Conservation (phyloP, 2,797 vertebrate genomes). For the Acanthornis magna region DNA sequence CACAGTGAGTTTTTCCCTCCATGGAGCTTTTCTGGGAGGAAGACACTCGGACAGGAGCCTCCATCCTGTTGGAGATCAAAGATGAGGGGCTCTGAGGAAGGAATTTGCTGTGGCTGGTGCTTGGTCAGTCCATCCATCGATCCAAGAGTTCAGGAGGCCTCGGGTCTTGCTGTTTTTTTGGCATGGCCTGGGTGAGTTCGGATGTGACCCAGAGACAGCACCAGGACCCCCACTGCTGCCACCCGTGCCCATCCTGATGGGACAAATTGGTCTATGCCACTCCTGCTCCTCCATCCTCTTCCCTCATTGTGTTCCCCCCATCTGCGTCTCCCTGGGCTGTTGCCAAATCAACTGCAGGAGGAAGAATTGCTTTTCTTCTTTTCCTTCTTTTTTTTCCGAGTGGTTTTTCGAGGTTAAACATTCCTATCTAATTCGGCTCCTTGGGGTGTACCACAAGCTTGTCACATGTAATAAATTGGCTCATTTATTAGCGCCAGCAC, state of each 20-base stretch:
- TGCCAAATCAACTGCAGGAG: constrained; percentile 4
- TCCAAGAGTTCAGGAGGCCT: rapidly evolving
- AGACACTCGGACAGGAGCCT: neutral
- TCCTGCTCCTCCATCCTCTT: neutral
- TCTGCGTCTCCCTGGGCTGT: neutral
- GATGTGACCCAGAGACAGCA: neutral
- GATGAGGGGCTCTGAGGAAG: neutral
- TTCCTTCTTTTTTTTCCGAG: neutral
- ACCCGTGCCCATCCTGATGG: rapidly evolving
- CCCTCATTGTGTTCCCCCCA: neutral
- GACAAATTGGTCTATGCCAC: rapidly evolving
- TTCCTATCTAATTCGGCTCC: constrained; percentile 38
- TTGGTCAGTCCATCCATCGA: neutral
- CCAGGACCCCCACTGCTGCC: neutral
- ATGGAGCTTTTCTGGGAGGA: neutral
- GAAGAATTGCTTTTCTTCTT: constrained; percentile 8
- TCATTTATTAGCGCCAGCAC: constrained; percentile 54
- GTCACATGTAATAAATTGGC: constrained; percentile 65
- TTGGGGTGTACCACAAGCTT: constrained; percentile 64
- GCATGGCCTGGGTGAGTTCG: neutral
- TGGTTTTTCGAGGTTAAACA: constrained; percentile 50
- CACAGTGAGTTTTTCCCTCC: neutral
- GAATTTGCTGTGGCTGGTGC: rapidly evolving
- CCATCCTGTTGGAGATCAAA: neutral
- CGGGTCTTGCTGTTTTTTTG: neutral